phyloP scores from a whole-genome alignment of 2,797 vertebrate species.

The Simalia tracyae region DNA sequence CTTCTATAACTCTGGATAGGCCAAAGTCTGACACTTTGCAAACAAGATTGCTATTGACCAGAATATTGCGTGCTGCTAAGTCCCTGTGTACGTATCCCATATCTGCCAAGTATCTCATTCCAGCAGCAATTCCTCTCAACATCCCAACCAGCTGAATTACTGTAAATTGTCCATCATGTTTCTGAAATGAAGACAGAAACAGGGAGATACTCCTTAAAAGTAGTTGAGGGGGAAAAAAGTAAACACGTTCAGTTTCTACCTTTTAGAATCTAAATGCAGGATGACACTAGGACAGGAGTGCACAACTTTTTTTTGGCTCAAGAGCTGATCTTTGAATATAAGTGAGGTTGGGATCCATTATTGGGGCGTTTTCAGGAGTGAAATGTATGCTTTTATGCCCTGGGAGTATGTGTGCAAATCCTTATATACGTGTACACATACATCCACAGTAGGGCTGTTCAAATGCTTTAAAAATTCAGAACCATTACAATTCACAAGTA shows the following conservation, averaged over 20 bases:
- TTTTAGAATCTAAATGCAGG: not conserved
- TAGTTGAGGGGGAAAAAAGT: conserved; percentile 40
- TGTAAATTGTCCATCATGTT: conserved; percentile 97
- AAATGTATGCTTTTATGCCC: not conserved
- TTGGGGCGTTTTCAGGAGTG: not conserved
- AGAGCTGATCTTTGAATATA: not conserved
- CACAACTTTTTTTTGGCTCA: not conserved
- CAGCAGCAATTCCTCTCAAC: conserved; percentile 95
- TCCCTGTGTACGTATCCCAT: conserved; percentile 99
- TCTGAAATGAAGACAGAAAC: conserved; percentile 77
- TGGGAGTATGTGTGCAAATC: not conserved
- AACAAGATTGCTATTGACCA: conserved; percentile 99
- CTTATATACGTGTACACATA: not conserved
- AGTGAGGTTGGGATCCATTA: not conserved
- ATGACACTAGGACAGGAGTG: not conserved
- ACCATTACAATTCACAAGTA: not conserved
- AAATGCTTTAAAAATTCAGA: not conserved
- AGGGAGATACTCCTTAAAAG: conserved; percentile 56
- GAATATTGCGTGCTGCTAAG: conserved; percentile 95
- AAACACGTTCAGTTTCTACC: not conserved
- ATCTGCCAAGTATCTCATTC: conserved; percentile 97
- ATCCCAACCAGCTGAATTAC: conserved; percentile 98
- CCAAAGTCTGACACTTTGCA: conserved; percentile 99
- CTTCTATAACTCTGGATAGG: conserved; percentile 96
- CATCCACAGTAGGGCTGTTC: not conserved